Evolutionary conservation across 2,888 invertebrate genomes (phyloP).

Genomic region (Xestia xanthographa): DNA sequence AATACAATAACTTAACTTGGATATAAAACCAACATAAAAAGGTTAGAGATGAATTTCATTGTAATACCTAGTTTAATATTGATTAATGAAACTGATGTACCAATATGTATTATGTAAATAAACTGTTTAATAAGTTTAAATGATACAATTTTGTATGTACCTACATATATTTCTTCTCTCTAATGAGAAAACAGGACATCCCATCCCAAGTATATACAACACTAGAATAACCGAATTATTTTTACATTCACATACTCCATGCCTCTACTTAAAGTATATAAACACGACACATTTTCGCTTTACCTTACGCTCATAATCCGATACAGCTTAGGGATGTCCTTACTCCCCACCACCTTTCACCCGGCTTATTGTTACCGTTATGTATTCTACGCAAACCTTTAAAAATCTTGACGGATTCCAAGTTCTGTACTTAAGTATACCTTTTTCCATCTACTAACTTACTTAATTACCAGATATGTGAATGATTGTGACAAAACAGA

Average conservation of each 20-base stretch:
- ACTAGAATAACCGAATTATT: not conserved
- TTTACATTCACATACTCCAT: not conserved
- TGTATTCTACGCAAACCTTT: slow-evolving; percentile 1
- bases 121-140: slow-evolving; percentile 57
- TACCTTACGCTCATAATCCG: not conserved
- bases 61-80: slow-evolving; percentile 35
- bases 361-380: not conserved
- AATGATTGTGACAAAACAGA: not conserved
- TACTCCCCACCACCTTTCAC: not conserved
- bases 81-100: slow-evolving; percentile 44
- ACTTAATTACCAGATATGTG: not conserved
- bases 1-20: slow-evolving; percentile 44
- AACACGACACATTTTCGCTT: not conserved
- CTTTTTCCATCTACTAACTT: not conserved
- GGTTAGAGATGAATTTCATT: slow-evolving; percentile 55
- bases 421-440: too few species aligned
- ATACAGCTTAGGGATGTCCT: not conserved
- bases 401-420: not conserved
- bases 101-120: slow-evolving; percentile 60
- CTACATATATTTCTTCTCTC: slow-evolving; percentile 12
- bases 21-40: slow-evolving; percentile 39
- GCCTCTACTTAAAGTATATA: not conserved
- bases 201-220: not conserved
- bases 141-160: slow-evolving; percentile 19
- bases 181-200: slow-evolving; percentile 2